Evolutionary conservation across 2,797 vertebrate species (phyloP).

Genomic region (Selene dorsalis): DNA sequence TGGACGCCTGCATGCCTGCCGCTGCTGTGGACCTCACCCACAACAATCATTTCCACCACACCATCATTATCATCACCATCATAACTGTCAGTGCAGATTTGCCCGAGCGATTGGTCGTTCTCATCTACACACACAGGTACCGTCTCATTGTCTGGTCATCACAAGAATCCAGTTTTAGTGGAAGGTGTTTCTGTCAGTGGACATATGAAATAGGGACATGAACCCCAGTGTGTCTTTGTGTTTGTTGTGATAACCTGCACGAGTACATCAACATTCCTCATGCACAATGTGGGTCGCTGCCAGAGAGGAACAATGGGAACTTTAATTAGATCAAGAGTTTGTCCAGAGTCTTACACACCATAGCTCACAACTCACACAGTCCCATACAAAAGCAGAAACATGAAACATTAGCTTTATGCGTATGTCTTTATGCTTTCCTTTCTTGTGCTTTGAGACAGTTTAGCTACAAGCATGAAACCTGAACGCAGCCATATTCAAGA

Average conservation of each 20-base stretch:
- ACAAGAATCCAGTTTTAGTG: background rate
- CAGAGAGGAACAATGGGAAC: conserved; percentile 70
- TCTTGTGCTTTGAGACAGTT: conserved; percentile 22
- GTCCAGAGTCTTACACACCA: conserved; percentile 21
- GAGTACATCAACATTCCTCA: conserved; percentile 60
- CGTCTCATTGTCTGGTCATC: background rate
- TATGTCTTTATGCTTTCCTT: conserved; percentile 3
- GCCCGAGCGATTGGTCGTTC: background rate
- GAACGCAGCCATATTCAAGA: conserved; percentile 13
- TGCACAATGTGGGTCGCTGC: conserved; percentile 46
- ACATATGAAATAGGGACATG: background rate
- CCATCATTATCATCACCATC: conserved; percentile 1
- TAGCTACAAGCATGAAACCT: conserved; percentile 42
- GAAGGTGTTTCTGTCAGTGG: background rate
- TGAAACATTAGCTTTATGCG: background rate
- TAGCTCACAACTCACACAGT: background rate
- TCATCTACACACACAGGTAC: background rate
- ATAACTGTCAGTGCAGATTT: conserved; percentile 25
- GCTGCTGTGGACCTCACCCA: conserved; percentile 47
- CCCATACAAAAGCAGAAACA: background rate
- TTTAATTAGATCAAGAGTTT: conserved; percentile 71
- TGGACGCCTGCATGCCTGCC: background rate
- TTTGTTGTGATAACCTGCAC: conserved; percentile 65
- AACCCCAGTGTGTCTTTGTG: conserved; percentile 22
- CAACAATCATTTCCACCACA: conserved; percentile 31